These are phyloP conservation scores for Corythornis vintsioides DNA, from an alignment of 2,113 vertebrate species.

Conservation along the genomic window DNA sequence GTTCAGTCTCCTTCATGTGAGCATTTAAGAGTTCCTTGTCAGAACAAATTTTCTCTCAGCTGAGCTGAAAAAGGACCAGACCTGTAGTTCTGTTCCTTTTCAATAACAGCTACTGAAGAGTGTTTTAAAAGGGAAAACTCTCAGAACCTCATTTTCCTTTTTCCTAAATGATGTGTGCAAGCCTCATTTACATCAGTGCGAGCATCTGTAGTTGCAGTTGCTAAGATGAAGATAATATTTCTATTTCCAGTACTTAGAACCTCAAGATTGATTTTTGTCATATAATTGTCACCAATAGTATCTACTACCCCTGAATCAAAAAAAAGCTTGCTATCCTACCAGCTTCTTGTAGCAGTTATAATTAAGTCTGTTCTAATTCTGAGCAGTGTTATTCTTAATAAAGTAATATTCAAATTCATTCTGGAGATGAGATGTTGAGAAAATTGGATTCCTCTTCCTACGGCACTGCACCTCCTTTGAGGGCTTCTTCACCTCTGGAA, in stretches of 20 bases:
- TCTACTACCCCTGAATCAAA: neutral
- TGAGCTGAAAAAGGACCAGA: neutral
- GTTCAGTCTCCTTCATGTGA: neutral
- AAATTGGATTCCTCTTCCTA: conserved; percentile 16
- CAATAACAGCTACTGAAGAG: neutral
- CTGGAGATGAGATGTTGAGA: conserved; percentile 1
- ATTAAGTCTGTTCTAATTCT: neutral
- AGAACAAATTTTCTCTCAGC: neutral
- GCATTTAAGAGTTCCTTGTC: neutral
- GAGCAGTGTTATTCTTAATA: neutral
- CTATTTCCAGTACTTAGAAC: neutral
- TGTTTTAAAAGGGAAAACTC: neutral
- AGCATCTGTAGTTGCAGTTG: neutral
- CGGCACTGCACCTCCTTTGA: neutral
- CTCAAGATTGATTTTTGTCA: neutral
- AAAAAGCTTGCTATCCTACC: neutral
- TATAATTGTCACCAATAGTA: neutral
- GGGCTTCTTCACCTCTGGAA: neutral
- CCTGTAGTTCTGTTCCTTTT: neutral
- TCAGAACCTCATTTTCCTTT: neutral
- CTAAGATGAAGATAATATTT: neutral
- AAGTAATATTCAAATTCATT: neutral
- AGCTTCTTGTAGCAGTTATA: neutral
- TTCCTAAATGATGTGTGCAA: neutral
- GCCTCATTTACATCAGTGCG: neutral